phyloP scores from a whole-genome alignment of 2,888 invertebrate genomes.

The Pediacus dermestoides region DNA sequence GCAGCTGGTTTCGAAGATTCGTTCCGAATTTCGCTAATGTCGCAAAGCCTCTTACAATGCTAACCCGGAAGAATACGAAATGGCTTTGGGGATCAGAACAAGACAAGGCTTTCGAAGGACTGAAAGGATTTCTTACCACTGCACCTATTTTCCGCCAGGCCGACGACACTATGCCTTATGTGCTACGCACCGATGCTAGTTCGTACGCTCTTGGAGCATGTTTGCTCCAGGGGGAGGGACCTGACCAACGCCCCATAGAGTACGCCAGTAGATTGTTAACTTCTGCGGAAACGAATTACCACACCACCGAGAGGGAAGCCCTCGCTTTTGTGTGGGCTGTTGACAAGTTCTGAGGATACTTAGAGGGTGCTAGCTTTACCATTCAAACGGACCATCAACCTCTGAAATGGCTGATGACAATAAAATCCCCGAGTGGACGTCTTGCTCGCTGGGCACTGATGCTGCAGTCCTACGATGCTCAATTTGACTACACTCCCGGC shows the following conservation, averaged over 20 bases:
- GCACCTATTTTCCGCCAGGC: slow-evolving; percentile 12
- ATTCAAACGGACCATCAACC: slow-evolving; percentile 48
- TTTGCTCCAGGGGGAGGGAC: no score
- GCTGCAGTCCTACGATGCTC: slow-evolving; percentile 41
- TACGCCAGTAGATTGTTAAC: slow-evolving; percentile 18
- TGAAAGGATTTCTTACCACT: slow-evolving; percentile 8
- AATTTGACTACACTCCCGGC: slow-evolving; percentile 19
- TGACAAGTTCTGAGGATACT: slow-evolving; percentile 38
- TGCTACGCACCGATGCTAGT: slow-evolving; percentile 19
- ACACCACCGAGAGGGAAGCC: slow-evolving; percentile 22
- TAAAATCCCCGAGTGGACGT: slow-evolving; percentile 42
- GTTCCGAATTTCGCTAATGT: slow-evolving; percentile 14
- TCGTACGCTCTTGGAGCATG: slow-evolving; percentile 17
- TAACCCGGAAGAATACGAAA: slow-evolving; percentile 9
- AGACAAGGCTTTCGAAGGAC: slow-evolving; percentile 6
- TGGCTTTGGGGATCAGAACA: slow-evolving; percentile 16
- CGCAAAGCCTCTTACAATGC: slow-evolving; percentile 10
- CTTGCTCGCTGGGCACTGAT: slow-evolving; percentile 45
- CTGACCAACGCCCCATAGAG: slow-evolving; percentile 17
- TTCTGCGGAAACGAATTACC: slow-evolving; percentile 17
- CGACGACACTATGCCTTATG: slow-evolving; percentile 13
- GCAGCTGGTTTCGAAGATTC: slow-evolving; percentile 28
- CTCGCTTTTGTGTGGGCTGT: slow-evolving; percentile 26
- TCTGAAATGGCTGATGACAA: slow-evolving; percentile 44
- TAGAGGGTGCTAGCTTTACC: slow-evolving; percentile 24